Evolutionary conservation across 2,113 vertebrate genomes (phyloP).

Genomic region (Motacilla tschutschensis): DNA sequence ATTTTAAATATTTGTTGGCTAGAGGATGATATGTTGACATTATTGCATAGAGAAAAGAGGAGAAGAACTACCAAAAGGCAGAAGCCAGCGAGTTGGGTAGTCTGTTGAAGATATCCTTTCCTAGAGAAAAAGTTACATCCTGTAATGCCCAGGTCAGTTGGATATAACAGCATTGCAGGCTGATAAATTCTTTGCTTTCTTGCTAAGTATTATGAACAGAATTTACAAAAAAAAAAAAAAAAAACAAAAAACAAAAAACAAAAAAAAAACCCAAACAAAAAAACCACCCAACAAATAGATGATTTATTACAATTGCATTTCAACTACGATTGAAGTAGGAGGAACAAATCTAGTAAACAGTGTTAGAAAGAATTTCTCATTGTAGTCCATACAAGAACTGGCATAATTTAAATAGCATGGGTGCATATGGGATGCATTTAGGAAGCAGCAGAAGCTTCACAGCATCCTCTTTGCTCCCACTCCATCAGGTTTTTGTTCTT

Average conservation of each 20-base stretch:
- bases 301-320: not conserved
- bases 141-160: conserved; percentile 43
- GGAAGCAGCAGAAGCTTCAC: not conserved
- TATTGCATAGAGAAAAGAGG: not conserved
- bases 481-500: not conserved
- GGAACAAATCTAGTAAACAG: not conserved
- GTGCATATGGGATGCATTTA: conserved; percentile 13
- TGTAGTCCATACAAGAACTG: conserved; percentile 10
- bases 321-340: not conserved
- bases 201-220: conserved; percentile 38
- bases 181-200: conserved; percentile 53
- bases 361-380: conserved; percentile 34
- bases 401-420: conserved; percentile 42
- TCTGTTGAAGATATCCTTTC: conserved; percentile 33
- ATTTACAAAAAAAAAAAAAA: not conserved
- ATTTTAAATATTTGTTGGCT: not conserved
- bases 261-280: no score
- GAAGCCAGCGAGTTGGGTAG: not conserved
- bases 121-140: conserved; percentile 41
- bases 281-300: not conserved
- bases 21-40: not conserved
- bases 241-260: not conserved
- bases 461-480: not conserved
- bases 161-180: conserved; percentile 35
- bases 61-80: not conserved